Evolutionary conservation across 2,113 vertebrate genomes (phyloP).

Genomic region (Pteruthius melanotis): DNA sequence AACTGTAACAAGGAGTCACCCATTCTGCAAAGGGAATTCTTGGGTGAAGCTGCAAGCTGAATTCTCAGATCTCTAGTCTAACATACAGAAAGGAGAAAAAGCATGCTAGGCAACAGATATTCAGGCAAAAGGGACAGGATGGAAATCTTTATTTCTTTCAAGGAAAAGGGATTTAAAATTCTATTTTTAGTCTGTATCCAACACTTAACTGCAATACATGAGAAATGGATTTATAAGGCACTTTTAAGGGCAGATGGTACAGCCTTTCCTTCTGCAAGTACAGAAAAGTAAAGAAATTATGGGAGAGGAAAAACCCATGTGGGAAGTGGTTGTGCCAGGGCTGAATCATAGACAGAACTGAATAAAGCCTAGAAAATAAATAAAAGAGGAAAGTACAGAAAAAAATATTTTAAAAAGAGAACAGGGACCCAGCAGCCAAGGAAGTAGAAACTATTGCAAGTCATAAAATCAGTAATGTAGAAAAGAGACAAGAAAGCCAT

Average conservation of each 20-base stretch:
- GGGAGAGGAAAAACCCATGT: not conserved
- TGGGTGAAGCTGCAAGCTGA: not conserved
- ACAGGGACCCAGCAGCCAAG: not conserved
- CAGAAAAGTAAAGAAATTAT: not conserved
- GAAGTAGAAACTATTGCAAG: not conserved
- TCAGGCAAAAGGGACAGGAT: not conserved
- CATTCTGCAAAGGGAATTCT: not conserved
- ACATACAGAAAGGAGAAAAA: not conserved
- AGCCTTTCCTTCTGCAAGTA: not conserved
- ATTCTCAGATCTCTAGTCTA: not conserved
- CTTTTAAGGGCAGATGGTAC: not conserved
- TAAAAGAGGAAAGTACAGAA: not conserved
- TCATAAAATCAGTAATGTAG: accelerated
- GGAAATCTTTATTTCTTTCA: not conserved
- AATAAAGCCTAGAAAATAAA: not conserved
- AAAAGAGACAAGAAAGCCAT: not conserved
- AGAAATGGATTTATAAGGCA: not conserved
- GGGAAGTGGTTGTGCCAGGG: not conserved
- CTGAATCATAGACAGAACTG: not conserved
- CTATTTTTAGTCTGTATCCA: not conserved
- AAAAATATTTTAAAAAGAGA: not conserved
- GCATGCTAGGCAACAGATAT: not conserved
- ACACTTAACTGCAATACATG: not conserved
- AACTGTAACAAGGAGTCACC: not conserved
- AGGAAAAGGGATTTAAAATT: not conserved